Evolutionary conservation across 2,797 vertebrate species (phyloP).

Genomic region (Falco cherrug): DNA sequence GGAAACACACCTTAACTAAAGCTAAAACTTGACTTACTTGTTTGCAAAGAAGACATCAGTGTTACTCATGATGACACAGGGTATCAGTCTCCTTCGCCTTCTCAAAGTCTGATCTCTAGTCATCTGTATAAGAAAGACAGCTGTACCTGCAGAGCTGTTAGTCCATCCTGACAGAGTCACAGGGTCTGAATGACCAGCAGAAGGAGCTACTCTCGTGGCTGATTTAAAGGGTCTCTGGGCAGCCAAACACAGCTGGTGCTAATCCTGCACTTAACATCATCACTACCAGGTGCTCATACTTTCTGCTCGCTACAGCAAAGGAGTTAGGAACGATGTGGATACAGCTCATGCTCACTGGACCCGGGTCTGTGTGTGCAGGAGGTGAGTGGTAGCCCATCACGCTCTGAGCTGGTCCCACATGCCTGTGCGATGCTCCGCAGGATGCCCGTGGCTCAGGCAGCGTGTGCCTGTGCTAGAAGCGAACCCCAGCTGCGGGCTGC

Average conservation of each 20-base stretch:
- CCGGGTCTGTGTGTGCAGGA: neutral
- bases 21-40: neutral
- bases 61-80: neutral
- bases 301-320: neutral
- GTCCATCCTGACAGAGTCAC: neutral
- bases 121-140: neutral
- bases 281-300: neutral
- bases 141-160: neutral
- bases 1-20: neutral
- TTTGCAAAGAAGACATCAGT: neutral
- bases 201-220: neutral
- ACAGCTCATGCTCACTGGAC: neutral
- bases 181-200: neutral
- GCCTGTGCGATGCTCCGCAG: accelerated
- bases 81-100: neutral
- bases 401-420: neutral
- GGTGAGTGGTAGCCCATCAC: neutral
- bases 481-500: neutral
- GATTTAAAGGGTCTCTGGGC: neutral
- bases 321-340: accelerated
- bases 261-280: neutral
- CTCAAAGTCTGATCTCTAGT: neutral
- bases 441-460: neutral
- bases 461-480: neutral
- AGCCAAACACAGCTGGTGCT: neutral